Evolutionary conservation across 35 echinoderm and acorn worm genomes (phyloP).

Genomic region (Ophioderma brevispina): DNA sequence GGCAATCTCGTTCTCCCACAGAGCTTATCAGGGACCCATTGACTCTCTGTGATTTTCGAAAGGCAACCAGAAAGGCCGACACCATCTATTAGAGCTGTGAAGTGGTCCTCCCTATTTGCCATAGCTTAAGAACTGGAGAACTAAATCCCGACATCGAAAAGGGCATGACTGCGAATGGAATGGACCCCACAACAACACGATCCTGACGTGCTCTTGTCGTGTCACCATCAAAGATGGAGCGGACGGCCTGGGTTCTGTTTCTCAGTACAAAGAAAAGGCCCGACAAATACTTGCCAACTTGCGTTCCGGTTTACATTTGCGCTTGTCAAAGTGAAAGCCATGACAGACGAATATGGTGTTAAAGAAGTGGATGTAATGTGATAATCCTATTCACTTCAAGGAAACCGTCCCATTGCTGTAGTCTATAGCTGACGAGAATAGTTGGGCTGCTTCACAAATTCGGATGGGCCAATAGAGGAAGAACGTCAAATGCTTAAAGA

Average conservation of each 20-base stretch:
- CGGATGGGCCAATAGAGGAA: neutral
- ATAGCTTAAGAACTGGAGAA: constrained; percentile 47
- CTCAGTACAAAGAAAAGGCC: neutral
- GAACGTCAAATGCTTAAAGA: neutral
- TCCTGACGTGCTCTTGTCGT: neutral
- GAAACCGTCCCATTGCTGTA: constrained; percentile 30
- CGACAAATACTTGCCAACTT: constrained; percentile 41
- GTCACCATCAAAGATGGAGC: constrained; percentile 47
- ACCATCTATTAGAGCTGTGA: too few relatives aligned
- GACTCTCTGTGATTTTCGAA: constrained; percentile 7
- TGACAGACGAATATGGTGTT: neutral
- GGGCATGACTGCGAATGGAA: neutral
- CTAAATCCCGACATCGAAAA: constrained; percentile 25
- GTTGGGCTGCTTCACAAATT: neutral
- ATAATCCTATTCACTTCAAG: neutral
- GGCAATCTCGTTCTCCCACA: too few relatives aligned
- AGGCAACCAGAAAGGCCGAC: constrained; percentile 35
- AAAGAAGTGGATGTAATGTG: neutral
- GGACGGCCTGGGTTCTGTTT: constrained; percentile 49
- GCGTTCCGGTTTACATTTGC: constrained; percentile 59
- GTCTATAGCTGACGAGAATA: constrained; percentile 54
- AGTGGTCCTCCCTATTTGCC: constrained; percentile 28
- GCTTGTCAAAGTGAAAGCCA: constrained; percentile 8
- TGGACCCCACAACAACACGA: too few relatives aligned
- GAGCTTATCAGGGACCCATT: neutral